Evolutionary conservation across 2,888 invertebrate species (phyloP).

Genomic region (Dryomyza anilis): DNA sequence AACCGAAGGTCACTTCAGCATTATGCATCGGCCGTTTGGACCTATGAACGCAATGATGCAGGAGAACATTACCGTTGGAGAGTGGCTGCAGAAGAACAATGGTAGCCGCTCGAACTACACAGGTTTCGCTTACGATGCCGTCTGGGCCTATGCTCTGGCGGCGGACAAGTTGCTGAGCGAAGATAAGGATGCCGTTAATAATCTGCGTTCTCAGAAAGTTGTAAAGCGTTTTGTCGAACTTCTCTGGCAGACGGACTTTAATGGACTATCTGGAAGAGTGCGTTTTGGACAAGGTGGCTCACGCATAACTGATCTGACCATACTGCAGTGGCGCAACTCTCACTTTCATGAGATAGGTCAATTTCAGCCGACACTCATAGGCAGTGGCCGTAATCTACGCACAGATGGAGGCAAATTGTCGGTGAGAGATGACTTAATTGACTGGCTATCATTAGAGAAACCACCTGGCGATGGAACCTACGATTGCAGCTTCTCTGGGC

Average conservation of each 20-base stretch:
- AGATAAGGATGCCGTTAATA: constrained; percentile 45
- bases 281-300: constrained; percentile 74
- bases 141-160: constrained; percentile 79
- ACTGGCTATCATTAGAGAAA: constrained; percentile 68
- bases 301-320: constrained; percentile 67
- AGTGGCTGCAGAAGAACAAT: constrained; percentile 63
- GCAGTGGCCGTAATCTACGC: constrained; percentile 51
- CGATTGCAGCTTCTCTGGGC: constrained; percentile 70
- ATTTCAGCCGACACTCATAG: constrained; percentile 65
- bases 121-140: constrained; percentile 80
- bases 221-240: constrained; percentile 65
- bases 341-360: constrained; percentile 64
- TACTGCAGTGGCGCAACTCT: constrained; percentile 67
- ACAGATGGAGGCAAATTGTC: constrained; percentile 64
- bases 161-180: constrained; percentile 69
- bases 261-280: constrained; percentile 76
- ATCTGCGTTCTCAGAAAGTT: constrained; percentile 42
- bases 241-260: constrained; percentile 71
- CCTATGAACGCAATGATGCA: constrained; percentile 64
- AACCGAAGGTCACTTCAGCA: constrained; percentile 73
- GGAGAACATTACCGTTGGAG: constrained; percentile 68
- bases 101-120: constrained; percentile 67
- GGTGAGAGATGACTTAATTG: constrained; percentile 65
- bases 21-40: constrained; percentile 73
- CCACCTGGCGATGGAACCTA: constrained; percentile 73